Evolutionary conservation across 64 coral and sea anemone genomes (phyloP).

Genomic region (Actinia tenebrosa): DNA sequence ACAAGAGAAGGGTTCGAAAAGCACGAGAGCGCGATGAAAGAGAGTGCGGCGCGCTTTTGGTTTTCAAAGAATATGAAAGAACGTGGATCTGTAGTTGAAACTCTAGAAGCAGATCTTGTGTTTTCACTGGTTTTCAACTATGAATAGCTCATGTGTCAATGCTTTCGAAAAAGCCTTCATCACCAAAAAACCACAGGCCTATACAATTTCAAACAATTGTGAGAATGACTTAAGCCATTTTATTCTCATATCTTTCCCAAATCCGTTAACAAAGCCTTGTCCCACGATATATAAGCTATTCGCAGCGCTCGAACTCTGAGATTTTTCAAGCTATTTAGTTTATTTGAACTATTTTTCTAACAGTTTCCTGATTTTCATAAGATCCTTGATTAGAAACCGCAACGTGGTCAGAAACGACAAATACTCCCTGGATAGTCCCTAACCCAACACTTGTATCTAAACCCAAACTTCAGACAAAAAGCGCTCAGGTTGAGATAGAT

Average conservation of each 20-base stretch:
- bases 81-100: slow-evolving; percentile 9
- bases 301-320: neutral
- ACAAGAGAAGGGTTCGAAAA: slow-evolving; percentile 5
- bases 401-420: neutral
- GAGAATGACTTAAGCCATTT: slow-evolving; percentile 1
- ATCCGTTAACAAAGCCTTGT: slow-evolving; percentile 11
- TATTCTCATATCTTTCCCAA: neutral
- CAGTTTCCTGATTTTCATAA: slow-evolving; percentile 11
- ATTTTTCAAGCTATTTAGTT: neutral
- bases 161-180: slow-evolving; percentile 40
- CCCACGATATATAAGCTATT: neutral
- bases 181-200: slow-evolving; percentile 23
- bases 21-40: neutral
- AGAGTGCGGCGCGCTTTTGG: slow-evolving; percentile 18
- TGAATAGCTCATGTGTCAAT: slow-evolving; percentile 30
- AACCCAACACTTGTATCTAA: neutral
- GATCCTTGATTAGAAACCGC: slow-evolving; percentile 17
- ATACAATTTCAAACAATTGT: slow-evolving; percentile 28
- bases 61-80: slow-evolving; percentile 25
- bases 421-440: neutral
- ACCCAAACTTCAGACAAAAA: neutral
- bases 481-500: slow-evolving; percentile 1
- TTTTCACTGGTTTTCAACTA: slow-evolving; percentile 21
- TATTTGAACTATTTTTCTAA: neutral
- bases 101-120: slow-evolving; percentile 27